These are phyloP conservation scores for Alethe diademata DNA, from an alignment of 2,113 vertebrate species.

Conservation along the genomic window DNA sequence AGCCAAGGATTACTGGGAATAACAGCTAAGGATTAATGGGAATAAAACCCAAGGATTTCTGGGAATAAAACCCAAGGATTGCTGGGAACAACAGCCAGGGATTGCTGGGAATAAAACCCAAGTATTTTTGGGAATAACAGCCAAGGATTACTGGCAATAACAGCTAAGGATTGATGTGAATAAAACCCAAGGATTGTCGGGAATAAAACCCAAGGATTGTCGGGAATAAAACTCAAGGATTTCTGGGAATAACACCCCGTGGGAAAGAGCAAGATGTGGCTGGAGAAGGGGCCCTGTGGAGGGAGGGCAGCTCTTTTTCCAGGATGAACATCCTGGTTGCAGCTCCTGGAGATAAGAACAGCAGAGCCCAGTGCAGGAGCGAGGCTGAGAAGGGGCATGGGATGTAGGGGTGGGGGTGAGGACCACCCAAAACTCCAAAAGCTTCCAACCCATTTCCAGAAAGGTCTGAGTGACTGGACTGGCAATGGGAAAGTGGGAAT, in stretches of 20 bases:
- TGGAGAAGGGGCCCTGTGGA: background rate
- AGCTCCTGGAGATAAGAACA: background rate
- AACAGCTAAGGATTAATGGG: no score
- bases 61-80: no score
- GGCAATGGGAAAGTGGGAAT: background rate
- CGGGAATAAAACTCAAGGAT: background rate
- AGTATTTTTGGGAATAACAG: no score
- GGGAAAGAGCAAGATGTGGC: background rate
- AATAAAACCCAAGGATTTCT: no score
- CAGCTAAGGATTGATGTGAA: background rate
- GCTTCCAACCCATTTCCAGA: background rate
- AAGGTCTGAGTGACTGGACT: background rate
- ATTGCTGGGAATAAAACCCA: no score
- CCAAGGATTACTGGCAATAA: background rate
- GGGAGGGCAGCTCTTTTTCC: background rate
- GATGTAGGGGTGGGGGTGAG: no score
- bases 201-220: no score
- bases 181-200: no score
- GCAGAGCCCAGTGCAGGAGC: background rate
- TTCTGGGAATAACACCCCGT: rapidly evolving
- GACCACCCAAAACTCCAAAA: background rate
- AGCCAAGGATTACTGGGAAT: no score
- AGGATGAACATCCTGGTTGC: background rate
- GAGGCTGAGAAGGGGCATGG: background rate
- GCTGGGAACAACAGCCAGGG: no score